Evolutionary conservation across 1,140 invertebrate genomes (phyloP).

Genomic region (Pogonomyrmex californicus): DNA sequence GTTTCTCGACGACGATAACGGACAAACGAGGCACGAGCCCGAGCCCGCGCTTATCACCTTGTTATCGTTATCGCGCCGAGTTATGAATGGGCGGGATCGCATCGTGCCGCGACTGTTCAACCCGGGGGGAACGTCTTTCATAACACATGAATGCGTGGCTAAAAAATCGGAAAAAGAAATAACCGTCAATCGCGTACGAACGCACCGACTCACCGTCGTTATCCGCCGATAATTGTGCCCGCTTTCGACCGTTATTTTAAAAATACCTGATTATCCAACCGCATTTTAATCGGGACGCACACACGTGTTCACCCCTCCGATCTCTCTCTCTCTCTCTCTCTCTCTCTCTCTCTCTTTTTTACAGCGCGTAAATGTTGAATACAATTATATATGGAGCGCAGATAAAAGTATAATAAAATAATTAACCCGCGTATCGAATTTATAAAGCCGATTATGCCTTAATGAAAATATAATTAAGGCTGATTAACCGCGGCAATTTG

Average conservation of each 20-base stretch:
- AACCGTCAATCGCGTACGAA: not conserved
- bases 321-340: not conserved
- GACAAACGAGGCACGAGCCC: constrained; percentile 56
- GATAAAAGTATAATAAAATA: constrained; percentile 41
- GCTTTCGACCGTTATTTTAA: constrained; percentile 13
- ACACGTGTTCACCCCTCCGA: not conserved
- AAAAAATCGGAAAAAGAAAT: not conserved
- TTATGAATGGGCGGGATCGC: constrained; percentile 78
- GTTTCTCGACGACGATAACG: constrained; percentile 35
- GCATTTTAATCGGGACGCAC: constrained; percentile 1
- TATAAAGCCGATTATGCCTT: constrained; percentile 7
- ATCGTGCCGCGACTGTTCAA: constrained; percentile 37
- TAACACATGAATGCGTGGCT: not conserved
- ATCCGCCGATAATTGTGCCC: constrained; percentile 26
- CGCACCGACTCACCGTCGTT: not conserved
- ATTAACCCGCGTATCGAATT: constrained; percentile 6
- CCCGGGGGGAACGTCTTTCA: constrained; percentile 23
- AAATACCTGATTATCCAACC: constrained; percentile 1
- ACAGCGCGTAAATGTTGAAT: not conserved
- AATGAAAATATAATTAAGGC: constrained; percentile 18
- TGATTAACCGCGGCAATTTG: not conserved
- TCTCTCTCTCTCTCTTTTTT: not conserved
- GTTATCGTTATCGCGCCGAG: constrained; percentile 72
- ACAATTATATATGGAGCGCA: not conserved
- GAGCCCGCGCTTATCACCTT: constrained; percentile 56